Conservation (phyloP, 1,140 invertebrate species). For the Zelostemma sp. region DNA sequence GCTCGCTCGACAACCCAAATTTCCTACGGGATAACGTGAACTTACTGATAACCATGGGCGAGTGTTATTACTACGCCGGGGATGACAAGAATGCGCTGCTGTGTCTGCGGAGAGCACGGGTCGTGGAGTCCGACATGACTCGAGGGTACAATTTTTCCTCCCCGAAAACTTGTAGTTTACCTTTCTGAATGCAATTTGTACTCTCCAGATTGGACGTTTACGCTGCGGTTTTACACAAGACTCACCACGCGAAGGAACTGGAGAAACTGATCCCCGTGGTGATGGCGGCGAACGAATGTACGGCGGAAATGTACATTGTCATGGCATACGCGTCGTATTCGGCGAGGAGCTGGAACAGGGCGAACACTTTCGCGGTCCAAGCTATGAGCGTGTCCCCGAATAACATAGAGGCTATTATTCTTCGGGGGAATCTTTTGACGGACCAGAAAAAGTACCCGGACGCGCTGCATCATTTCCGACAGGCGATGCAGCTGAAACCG, state of each 20-base stretch:
- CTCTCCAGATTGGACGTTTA: slow-evolving; percentile 64
- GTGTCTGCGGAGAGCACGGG: slow-evolving; percentile 68
- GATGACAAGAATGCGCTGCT: slow-evolving; percentile 69
- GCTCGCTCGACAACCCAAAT: slow-evolving; percentile 74
- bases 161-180: too few species aligned
- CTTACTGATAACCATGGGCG: slow-evolving; percentile 76
- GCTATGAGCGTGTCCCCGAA: slow-evolving; percentile 69
- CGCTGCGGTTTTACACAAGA: slow-evolving; percentile 68
- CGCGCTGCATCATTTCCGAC: slow-evolving; percentile 78
- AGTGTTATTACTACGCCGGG: slow-evolving; percentile 74
- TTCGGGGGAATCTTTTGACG: slow-evolving; percentile 79
- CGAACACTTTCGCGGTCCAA: slow-evolving; percentile 75
- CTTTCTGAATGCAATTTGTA: too few species aligned
- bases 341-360: slow-evolving; percentile 71
- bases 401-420: slow-evolving; percentile 78
- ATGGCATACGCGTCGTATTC: slow-evolving; percentile 75
- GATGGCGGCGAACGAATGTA: slow-evolving; percentile 64
- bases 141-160: slow-evolving; percentile 62
- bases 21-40: slow-evolving; percentile 76
- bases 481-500: slow-evolving; percentile 75
- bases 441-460: slow-evolving; percentile 81
- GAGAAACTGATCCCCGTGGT: slow-evolving; percentile 68
- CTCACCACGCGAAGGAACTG: slow-evolving; percentile 65
- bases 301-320: slow-evolving; percentile 75
- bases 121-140: slow-evolving; percentile 73